Base-by-base conservation (phyloP, 92 coral and sea anemone genomes). In the Epizoanthus stellaris region DNA sequence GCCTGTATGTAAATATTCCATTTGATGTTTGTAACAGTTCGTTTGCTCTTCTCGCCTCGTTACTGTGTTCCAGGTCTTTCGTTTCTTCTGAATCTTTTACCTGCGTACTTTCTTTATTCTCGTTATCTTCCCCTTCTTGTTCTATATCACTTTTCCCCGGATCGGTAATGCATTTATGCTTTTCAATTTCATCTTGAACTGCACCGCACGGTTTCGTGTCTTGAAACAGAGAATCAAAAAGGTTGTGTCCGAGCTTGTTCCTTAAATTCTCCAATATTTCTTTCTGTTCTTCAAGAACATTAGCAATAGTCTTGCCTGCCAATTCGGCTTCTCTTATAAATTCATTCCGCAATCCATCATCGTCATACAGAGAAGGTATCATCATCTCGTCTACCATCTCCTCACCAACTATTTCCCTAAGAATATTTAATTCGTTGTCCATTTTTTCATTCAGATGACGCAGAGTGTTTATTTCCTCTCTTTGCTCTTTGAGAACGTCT, bases 351-450 rank as follows among this genome's bases (percentile, higher is more conserved):
- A 59, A 75, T 17, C 59, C 13, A 21, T 77, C 81, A 12, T 61
- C 49, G 43, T 3, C 65, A 15, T 85, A 85, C 21, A 58, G 30
- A 20, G 67, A 54, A 0, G 87, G 56, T 5, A 49, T 57, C 0
- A 94, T 17, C 6, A 93, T 25, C 25, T 67, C 89, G 16, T 87
- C 77, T 42, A 81, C 60, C 36, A 94, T 70, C 15, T 82, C 89
- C 61, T 90, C 92, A 20, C 98, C 98, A 54, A 92, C 56, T 65
- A 81, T 94, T 54, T 86, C 86, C 80, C 80, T 77, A 21, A 94
- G 88, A 25, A 66, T 42, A 14, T 86, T 91, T 17, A 92, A 57
- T 45, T 94, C 95, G 2, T 65, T 69, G 47, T 58, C 68, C 42
- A 94, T 68, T 49, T 79, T 86, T 3, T 82, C 89, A 67, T 92